Evolutionary conservation across 2,888 invertebrate species (phyloP), one percentile per base, ranked within the genome.

Genomic region (Drosophila pseudotakahashii): DNA sequence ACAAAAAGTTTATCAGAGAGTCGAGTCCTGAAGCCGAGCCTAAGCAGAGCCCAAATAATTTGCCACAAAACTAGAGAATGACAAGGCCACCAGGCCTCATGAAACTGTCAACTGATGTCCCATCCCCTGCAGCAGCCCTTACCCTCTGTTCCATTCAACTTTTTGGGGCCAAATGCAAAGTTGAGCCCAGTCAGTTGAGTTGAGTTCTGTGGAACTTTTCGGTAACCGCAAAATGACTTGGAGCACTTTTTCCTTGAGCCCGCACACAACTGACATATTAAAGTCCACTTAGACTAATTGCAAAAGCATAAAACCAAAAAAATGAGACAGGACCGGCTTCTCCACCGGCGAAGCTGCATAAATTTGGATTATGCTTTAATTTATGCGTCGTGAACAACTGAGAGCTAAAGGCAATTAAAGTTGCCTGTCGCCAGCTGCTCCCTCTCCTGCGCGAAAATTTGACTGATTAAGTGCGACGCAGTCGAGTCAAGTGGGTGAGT

Each of bases 271-370:
- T 75, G 84, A 78, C 81, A 77, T 77, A 77, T 88, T 83, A 83
- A 83, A 77, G 77, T 78, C 77, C 84, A 86, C 88, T 84, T 88
- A 81, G 75, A 53, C 71, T 88, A 84, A 83, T 83, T 83, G 88
- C 77, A 85, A 70, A 71, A 39, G 53, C 32, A 62, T 44, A 50
- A 51, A 54, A 72, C 16, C 42, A 34, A 34, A 71, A 71, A 48
- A 59, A n/a, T 11, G 11, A 50, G 54, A 37, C 26, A 19, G 11
- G 2, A 23, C 26, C 63, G 41, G 16, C 26, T 13, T 30, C 41
- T 50, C 32, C 47, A 19, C 3, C 13, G 13, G 48, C 48, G 32
- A 32, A 34, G 13, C 48, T 48, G 58, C 57, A 57, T 64, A 64
- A 63, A 44, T 64, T 64, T 37, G 54, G 37, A 26, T 54, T 44